Conservation (phyloP, 2,113 vertebrate genomes). For the Odontophorus gujanensis region DNA sequence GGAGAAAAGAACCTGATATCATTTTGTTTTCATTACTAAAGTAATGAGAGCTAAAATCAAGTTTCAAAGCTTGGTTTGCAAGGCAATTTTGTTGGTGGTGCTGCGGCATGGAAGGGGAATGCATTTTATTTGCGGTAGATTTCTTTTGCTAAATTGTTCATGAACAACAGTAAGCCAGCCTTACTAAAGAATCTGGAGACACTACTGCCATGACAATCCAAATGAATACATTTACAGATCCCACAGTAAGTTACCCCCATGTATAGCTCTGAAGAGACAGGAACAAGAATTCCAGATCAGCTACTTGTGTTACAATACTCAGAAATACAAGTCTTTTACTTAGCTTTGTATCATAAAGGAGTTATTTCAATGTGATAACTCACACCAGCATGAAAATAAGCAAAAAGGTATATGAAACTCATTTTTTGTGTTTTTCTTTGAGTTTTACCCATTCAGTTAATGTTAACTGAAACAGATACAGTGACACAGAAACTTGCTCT, state of each 20-base stretch:
- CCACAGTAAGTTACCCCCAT: neutral
- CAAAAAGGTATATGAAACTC: rapidly evolving
- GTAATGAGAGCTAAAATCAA: neutral
- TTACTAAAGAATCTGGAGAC: neutral
- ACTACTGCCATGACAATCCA: neutral
- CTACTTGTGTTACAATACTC: neutral
- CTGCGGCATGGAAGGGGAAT: neutral
- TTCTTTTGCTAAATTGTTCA: neutral
- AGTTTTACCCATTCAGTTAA: neutral
- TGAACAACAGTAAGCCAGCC: neutral
- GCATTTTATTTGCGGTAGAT: neutral
- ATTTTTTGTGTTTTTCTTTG: neutral
- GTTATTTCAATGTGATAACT: neutral
- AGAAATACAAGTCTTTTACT: neutral
- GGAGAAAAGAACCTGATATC: neutral
- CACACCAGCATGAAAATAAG: neutral
- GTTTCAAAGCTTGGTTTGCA: neutral
- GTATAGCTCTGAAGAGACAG: neutral
- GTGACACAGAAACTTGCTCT: neutral
- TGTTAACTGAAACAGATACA: neutral
- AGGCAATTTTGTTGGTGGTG: neutral
- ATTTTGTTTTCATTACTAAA: neutral
- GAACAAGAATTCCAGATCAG: neutral
- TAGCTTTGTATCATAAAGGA: neutral
- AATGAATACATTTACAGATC: neutral